Evolutionary conservation across 2,888 invertebrate species (phyloP).

Genomic region (Drosophila phalerata): DNA sequence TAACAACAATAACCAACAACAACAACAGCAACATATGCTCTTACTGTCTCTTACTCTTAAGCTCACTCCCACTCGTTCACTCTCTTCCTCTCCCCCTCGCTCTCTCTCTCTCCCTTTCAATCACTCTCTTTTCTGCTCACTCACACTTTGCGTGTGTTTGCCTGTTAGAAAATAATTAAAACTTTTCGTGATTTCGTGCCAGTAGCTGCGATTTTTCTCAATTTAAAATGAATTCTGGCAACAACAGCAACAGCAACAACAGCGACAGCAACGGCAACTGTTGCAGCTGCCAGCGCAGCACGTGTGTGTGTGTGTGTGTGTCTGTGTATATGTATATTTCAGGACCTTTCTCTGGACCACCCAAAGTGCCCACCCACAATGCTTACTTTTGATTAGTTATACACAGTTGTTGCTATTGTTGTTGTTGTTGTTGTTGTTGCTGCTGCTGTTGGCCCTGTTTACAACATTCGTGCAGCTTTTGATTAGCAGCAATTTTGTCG

Average conservation of each 20-base stretch:
- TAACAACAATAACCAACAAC: slow-evolving; percentile 23
- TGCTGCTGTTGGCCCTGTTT: slow-evolving; percentile 41
- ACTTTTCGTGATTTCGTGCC: slow-evolving; percentile 79
- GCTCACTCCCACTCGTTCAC: no score
- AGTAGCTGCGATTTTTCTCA: slow-evolving; percentile 77
- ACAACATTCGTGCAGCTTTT: slow-evolving; percentile 72
- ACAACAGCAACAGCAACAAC: slow-evolving; percentile 45
- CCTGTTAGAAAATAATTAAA: slow-evolving; percentile 80
- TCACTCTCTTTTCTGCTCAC: slow-evolving; percentile 1
- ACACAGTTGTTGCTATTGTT: slow-evolving; percentile 24
- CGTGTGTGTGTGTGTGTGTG: slow-evolving; percentile 1
- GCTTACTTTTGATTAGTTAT: slow-evolving; percentile 61
- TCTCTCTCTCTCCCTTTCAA: background rate
- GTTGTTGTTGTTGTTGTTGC: slow-evolving; percentile 20
- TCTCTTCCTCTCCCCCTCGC: background rate
- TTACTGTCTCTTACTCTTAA: slow-evolving; percentile 28
- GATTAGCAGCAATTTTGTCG: slow-evolving; percentile 69
- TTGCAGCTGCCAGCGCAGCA: slow-evolving; percentile 25
- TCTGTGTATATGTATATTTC: slow-evolving; percentile 17
- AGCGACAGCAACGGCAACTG: slow-evolving; percentile 33
- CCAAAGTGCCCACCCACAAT: slow-evolving; percentile 30
- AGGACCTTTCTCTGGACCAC: slow-evolving; percentile 47
- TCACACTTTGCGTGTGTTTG: slow-evolving; percentile 63
- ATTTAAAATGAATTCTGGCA: slow-evolving; percentile 75
- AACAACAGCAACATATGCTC: slow-evolving; percentile 10